Percentiles rank a stretch among this genome's conserved stretches.
These are phyloP conservation scores for Salmo trutta DNA, from an alignment of 2,797 vertebrate species.

Conservation along the genomic window DNA sequence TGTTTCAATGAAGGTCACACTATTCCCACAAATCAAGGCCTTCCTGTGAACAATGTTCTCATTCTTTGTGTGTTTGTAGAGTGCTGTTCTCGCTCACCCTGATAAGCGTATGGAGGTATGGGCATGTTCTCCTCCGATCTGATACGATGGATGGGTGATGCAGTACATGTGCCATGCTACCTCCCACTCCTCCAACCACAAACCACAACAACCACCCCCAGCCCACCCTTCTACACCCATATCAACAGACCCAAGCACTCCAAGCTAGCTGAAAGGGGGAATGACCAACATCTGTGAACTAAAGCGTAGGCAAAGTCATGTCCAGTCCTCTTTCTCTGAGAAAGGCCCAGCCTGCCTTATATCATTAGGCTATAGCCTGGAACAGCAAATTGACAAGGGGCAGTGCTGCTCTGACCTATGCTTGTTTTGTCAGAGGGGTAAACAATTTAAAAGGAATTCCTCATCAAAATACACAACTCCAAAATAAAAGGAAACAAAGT, in stretches of 20 bases:
- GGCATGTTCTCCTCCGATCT: not conserved
- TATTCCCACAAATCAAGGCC: constrained; percentile 37
- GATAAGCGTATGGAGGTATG: not conserved
- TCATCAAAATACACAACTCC: too few species aligned
- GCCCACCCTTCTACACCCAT: not conserved
- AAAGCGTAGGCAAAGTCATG: not conserved
- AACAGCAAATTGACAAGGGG: not conserved
- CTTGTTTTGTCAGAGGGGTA: too few species aligned
- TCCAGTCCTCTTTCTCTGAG: not conserved
- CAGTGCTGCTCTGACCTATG: not conserved
- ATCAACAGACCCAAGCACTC: not conserved
- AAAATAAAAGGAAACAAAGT: too few species aligned
- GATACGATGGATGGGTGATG: not conserved
- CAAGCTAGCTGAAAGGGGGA: too few species aligned
- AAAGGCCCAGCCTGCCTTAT: not conserved
- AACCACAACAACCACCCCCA: not conserved
- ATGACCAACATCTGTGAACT: not conserved
- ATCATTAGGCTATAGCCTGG: not conserved
- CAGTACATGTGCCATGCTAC: not conserved
- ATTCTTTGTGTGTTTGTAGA: constrained; percentile 33
- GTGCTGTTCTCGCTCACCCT: constrained; percentile 3
- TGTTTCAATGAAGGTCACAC: constrained; percentile 43
- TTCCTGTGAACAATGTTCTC: constrained; percentile 36
- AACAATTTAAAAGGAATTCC: too few species aligned
- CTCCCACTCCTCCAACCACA: not conserved